Evolutionary conservation across 2,888 invertebrate species (phyloP), one percentile per base, ranked within the genome.

Genomic region (Pyrrhia umbra): DNA sequence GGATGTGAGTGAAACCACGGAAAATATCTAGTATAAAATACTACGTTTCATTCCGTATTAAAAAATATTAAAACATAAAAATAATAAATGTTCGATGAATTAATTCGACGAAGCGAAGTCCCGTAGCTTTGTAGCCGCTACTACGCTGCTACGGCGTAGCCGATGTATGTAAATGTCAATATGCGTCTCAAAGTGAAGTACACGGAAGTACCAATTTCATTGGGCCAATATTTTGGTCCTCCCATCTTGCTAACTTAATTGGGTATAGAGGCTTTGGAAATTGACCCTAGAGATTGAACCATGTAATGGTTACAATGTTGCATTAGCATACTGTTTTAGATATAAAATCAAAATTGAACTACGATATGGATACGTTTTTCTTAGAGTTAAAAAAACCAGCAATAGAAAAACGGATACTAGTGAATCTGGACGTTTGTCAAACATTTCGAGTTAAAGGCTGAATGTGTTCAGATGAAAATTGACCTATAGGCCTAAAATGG

Each of bases 141-240:
- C 34, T 34, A 34, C 34, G 34, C 13, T 6, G 68, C 77, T 68
- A 73, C 54, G 74, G 8, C 65, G 62, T 75, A 75, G 51, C 54
- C 9, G 2, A 6, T 6, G 37, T 67, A 58, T 37, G 40, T 60
- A 20, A 54, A 70, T 49, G 47, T 56, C 50, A 52, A 23, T 34
- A 34, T 34, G 34, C n/a, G n/a, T 34, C 5, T 18, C 27, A 46
- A 47, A 51, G n/a, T 37, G 34, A 27, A 34, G 10, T 43, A 23
- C 18, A 27, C 4, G 2, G 25, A 42, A 20, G 42, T 39, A 25
- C 3, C 2, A n/a, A 42, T 21, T 59, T 52, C 8, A 18, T 30
- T 5, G 3, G 10, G 37, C 18, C 2, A 15, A n/a, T 42, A 21
- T 43, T 46, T 66, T 37, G 10, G 13, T 16, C 2, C 23, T 34